Conservation (phyloP, 2,113 vertebrate species). For the Myrmecobius fasciatus region DNA sequence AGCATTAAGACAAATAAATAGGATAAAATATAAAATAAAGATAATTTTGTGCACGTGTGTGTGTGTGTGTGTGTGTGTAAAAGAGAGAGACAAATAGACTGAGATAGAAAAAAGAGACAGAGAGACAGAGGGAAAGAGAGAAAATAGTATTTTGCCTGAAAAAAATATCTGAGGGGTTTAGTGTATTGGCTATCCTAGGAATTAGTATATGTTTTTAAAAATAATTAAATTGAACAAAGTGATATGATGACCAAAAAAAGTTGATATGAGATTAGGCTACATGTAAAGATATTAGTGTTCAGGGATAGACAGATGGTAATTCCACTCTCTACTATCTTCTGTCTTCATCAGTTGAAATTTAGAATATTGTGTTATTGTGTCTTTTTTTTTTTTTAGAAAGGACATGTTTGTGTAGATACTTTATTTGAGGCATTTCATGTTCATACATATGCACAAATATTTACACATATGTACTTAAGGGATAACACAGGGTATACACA, state of each 20-base stretch:
- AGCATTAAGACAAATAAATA: too few relatives aligned
- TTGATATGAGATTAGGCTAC: not conserved
- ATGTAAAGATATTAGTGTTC: not conserved
- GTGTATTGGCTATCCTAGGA: not conserved
- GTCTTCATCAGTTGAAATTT: not conserved
- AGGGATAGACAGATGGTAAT: not conserved
- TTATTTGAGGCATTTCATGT: too few relatives aligned
- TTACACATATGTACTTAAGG: not conserved
- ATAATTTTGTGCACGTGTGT: too few relatives aligned
- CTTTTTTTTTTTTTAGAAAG: not conserved
- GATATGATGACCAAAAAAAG: not conserved
- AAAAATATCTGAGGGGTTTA: too few relatives aligned
- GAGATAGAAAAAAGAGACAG: too few relatives aligned
- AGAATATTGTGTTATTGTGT: not conserved
- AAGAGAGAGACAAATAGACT: too few relatives aligned
- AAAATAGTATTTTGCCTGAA: too few relatives aligned
- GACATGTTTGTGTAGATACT: not conserved
- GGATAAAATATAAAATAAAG: too few relatives aligned
- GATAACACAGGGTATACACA: not conserved
- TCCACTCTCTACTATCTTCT: not conserved
- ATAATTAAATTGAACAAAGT: not conserved
- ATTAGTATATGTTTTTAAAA: not conserved
- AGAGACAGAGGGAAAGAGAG: too few relatives aligned
- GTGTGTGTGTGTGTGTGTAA: too few relatives aligned
- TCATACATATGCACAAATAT: not conserved